Evolutionary conservation across 2,797 vertebrate species (phyloP).

Genomic region (Lacerta agilis): DNA sequence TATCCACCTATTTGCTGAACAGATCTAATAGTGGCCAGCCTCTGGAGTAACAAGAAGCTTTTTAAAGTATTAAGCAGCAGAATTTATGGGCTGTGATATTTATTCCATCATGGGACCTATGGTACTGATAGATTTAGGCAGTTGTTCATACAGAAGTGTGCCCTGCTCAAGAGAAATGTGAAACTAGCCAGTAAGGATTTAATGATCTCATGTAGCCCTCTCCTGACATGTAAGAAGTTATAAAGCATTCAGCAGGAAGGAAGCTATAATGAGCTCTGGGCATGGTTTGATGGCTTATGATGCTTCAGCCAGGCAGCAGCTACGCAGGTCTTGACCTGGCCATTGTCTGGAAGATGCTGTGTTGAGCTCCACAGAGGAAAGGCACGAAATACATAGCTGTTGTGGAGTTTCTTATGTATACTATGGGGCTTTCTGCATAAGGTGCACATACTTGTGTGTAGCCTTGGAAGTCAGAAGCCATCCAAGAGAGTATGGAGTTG

Average conservation of each 20-base stretch:
- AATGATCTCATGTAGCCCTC: neutral
- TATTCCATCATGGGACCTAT: slow-evolving; percentile 20
- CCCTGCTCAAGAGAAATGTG: neutral
- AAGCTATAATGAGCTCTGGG: neutral
- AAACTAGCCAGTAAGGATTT: neutral
- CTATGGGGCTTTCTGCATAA: too few relatives aligned
- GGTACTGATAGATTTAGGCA: slow-evolving; percentile 19
- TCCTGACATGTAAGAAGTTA: neutral
- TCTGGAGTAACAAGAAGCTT: slow-evolving; percentile 27
- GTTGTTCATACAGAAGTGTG: neutral
- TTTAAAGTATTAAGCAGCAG: slow-evolving; percentile 38
- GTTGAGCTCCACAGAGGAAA: neutral
- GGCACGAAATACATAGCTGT: neutral
- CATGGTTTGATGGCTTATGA: neutral
- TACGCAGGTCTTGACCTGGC: neutral
- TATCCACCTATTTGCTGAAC: slow-evolving; percentile 27
- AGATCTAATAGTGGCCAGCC: slow-evolving; percentile 24
- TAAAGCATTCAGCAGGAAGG: neutral
- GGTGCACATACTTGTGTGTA: too few relatives aligned
- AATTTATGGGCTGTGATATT: slow-evolving; percentile 19
- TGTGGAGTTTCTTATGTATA: too few relatives aligned
- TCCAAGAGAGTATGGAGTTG: neutral
- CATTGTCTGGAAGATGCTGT: neutral
- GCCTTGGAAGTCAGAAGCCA: too few relatives aligned
- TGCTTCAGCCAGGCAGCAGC: neutral